Base-by-base conservation (phyloP, 2,888 invertebrate species). In the Agrilus biguttatus region DNA sequence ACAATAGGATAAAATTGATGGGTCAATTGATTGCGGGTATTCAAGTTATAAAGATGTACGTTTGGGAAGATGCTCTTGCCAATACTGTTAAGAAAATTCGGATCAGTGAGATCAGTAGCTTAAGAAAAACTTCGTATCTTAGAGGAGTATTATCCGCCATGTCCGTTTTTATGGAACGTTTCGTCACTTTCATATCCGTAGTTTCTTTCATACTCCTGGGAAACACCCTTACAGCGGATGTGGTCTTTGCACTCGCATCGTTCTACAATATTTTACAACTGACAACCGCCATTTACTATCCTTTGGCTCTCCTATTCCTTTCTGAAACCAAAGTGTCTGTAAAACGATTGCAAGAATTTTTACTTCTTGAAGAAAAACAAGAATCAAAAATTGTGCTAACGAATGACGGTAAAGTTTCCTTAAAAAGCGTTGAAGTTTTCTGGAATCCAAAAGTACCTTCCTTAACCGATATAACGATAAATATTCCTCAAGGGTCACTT, bases 141-240 rank as follows among this genome's bases (percentile, higher is more conserved):
- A 74, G 75, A 48, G 83, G 73, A 33, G 69, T 78, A 47, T 80
- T 76, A 68, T 73, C 76, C 62, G 81, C 73, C 55, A 70, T 78
- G 59, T 80, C 83, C 70, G 80, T 89, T 33, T 88, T 86, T 58
- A 83, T 87, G 0, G 83, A 87, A 55, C 77, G 89, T 48, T 73
- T 86, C 33, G 81, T 90, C 1, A 68, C 89, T 10, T 86, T 81
- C 57, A 74, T 84, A 40, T 86, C 87, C 1, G 72, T 91, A 37
- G 69, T 84, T 17, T 74, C 81, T 1, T 87, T 80, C 55, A 79
- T 82, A 7, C 66, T 86, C 1, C 63, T 77, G 46, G 83, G 80
- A 1, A 74, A 76, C 53, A 69, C 68, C 10, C 63, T 80, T 33
- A 72, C 72, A 0, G 71, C 80, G 0, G 57, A 56, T 42, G 55